Base-by-base conservation (phyloP, 2,888 invertebrate species). In the Ernsta delagoae region DNA sequence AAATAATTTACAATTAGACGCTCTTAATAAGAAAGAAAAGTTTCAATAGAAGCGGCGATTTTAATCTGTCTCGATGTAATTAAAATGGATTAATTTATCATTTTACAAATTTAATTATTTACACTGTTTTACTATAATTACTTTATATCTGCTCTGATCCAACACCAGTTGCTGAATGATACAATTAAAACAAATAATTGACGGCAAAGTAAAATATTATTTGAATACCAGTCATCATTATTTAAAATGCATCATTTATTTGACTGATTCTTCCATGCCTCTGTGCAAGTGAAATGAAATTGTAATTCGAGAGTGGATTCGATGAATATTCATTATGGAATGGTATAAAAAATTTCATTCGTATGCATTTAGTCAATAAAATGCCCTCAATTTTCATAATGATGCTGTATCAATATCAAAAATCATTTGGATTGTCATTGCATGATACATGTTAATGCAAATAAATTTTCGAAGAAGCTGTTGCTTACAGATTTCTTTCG, bases 321-420 rank as follows among this genome's bases (percentile, higher is more conserved):
- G 3, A 16, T 62, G 68, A 68, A 68, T 68, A 68, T 68, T 68
- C 62, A 68, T 68, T 62, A 12, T n/a, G 39, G 31, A 6, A 61
- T 54, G 16, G 16, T 56, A 59, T 48, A 56, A 68, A 68, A 62
- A 68, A 68, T 34, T 68, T 45, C 48, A 68, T 68, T 68, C 48
- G 57, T 48, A 56, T 67, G 56, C 39, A 39, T 39, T 39, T 39
- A 1, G 5, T 6, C 5, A 1, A 39, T 39, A 39, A 39, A 39
- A 5, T 39, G 7, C 39, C 7, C 5, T 5, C 7, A 6, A 5
- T 7, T 39, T 39, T 39, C 39, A 6, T 39, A 39, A 39, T 39
- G 39, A 39, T 39, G 1, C 39, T 39, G 7, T 6, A 39, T 39
- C 39, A 39, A 5, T 39, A 39, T 39, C 39, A 24, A 24, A 24